Evolutionary conservation across 2,888 invertebrate genomes (phyloP).

Genomic region (Acleris emargana): DNA sequence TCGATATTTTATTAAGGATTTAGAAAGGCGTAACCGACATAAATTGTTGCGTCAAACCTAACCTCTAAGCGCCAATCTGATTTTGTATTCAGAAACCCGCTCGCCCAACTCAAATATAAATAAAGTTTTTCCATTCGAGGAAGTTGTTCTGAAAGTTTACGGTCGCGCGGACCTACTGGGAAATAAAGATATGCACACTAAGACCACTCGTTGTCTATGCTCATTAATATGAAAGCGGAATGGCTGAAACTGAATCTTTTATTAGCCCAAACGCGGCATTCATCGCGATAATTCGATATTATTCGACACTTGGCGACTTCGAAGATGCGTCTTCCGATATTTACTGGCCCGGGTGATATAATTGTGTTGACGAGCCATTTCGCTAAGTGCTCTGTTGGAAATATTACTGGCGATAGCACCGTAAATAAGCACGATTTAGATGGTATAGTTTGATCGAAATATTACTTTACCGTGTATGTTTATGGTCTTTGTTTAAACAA

Average conservation of each 20-base stretch:
- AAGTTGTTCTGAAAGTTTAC: constrained; percentile 68
- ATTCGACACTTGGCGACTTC: constrained; percentile 9
- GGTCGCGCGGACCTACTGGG: constrained; percentile 61
- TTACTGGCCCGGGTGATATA: constrained; percentile 24
- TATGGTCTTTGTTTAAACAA: too few species aligned
- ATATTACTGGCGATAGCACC: constrained; percentile 12
- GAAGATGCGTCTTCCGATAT: constrained; percentile 24
- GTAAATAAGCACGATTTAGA: constrained; percentile 14
- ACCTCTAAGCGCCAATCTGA: constrained; percentile 55
- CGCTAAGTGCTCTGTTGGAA: constrained; percentile 25
- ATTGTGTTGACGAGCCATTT: constrained; percentile 30
- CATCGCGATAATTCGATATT: constrained; percentile 18
- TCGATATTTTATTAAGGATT: constrained; percentile 32
- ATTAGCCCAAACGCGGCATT: constrained; percentile 4
- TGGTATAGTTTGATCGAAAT: background rate
- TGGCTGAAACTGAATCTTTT: constrained; percentile 38
- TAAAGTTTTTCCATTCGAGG: constrained; percentile 77
- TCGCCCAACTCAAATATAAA: constrained; percentile 74
- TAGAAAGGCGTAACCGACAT: constrained; percentile 26
- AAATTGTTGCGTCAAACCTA: constrained; percentile 35
- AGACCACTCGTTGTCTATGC: constrained; percentile 42
- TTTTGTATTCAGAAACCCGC: constrained; percentile 74
- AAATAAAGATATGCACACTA: constrained; percentile 69
- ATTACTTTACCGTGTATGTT: background rate
- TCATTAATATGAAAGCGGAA: constrained; percentile 57